phyloP scores from a whole-genome alignment of 2,113 vertebrate species.

The Dicentrarchus labrax region DNA sequence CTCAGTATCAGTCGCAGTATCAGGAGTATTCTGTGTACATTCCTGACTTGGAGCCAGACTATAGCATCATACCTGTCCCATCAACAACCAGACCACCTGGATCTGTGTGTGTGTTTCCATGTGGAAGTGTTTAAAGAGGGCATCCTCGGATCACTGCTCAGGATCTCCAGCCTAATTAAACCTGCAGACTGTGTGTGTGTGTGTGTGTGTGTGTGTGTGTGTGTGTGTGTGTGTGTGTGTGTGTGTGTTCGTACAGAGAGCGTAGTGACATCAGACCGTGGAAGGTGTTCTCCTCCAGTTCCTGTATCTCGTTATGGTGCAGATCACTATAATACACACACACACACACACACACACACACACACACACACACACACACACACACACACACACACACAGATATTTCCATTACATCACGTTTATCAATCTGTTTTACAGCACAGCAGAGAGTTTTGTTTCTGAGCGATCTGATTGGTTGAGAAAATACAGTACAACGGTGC shows the following conservation, averaged over 20 bases:
- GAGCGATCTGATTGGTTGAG: constrained; percentile 36
- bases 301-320: constrained; percentile 91
- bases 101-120: constrained; percentile 32
- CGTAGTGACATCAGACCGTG: constrained; percentile 88
- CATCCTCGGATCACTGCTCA: constrained; percentile 41
- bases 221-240: constrained; percentile 36
- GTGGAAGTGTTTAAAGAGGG: constrained; percentile 55
- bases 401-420: constrained; percentile 57
- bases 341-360: constrained; percentile 22
- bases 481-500: background rate
- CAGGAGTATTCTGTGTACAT: background rate
- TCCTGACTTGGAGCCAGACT: constrained; percentile 18
- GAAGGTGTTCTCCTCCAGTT: constrained; percentile 90
- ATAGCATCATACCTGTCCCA: constrained; percentile 52
- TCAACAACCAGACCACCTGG: constrained; percentile 53
- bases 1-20: background rate
- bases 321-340: constrained; percentile 86
- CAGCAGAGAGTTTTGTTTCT: background rate
- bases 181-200: constrained; percentile 37
- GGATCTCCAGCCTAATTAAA: constrained; percentile 50
- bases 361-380: constrained; percentile 42
- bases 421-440: constrained; percentile 36
- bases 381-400: constrained; percentile 18
- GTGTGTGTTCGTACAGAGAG: constrained; percentile 89
- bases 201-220: constrained; percentile 39